Percentiles rank a stretch among this genome's conserved stretches.
These are phyloP conservation scores for Netta rufina DNA, from an alignment of 2,797 vertebrate genomes.

Conservation along the genomic window DNA sequence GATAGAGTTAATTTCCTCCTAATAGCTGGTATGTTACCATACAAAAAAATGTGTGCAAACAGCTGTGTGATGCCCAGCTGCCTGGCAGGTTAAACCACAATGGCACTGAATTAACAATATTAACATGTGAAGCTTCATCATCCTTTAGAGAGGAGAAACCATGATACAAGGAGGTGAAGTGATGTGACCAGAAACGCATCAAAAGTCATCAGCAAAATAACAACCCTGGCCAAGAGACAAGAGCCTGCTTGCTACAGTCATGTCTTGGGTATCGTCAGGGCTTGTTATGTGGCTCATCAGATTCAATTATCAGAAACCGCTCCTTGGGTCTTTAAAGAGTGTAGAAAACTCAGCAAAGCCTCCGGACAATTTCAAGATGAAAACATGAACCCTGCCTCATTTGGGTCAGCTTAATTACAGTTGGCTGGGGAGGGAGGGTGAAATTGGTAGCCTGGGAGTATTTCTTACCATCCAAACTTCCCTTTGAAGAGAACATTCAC, in stretches of 20 bases:
- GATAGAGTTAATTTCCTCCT: too few species aligned
- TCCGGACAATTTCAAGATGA: not conserved
- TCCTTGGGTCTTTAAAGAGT: fast-evolving
- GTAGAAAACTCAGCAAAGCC: not conserved
- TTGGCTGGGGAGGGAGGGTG: not conserved
- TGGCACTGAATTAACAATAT: not conserved
- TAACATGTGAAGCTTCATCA: not conserved
- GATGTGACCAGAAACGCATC: not conserved
- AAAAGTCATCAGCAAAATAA: not conserved
- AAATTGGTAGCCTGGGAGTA: not conserved
- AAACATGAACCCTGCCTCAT: not conserved
- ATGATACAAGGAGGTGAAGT: not conserved
- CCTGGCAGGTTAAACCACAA: too few species aligned
- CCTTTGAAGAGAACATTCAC: not conserved
- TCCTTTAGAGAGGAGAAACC: not conserved
- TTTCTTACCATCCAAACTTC: not conserved
- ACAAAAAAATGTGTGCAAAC: too few species aligned
- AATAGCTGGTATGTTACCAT: too few species aligned
- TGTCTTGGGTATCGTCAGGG: fast-evolving
- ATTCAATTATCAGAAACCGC: not conserved
- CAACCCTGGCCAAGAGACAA: not conserved
- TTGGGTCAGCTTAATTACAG: not conserved
- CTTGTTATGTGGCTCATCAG: not conserved
- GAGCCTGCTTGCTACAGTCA: not conserved
- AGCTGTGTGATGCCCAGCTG: too few species aligned